Conservation (phyloP, 37 sponge, comb jelly and placozoan genomes). For the Geodia barretti region DNA sequence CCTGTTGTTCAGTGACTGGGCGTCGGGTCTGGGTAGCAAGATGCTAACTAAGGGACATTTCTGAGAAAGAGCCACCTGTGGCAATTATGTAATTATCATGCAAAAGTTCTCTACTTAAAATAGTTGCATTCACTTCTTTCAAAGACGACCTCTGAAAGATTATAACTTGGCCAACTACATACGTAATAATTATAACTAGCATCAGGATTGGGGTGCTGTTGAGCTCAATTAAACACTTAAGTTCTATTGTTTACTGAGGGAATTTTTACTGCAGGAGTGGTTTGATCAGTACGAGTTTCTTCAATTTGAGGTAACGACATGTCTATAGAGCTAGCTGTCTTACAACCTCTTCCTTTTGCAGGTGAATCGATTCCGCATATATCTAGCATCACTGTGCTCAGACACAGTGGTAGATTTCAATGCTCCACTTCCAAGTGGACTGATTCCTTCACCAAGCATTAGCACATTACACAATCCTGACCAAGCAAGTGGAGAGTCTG, state of each 20-base stretch:
- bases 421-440: conserved; percentile 69
- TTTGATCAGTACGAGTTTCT: conserved; percentile 82
- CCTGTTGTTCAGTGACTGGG: too few species aligned
- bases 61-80: not conserved
- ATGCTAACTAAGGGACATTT: not conserved
- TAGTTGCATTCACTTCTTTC: too few species aligned
- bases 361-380: conserved; percentile 67
- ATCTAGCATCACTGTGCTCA: conserved; percentile 45
- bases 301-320: conserved; percentile 76
- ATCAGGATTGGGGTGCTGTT: too few species aligned
- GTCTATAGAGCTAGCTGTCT: too few species aligned
- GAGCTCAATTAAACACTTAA: too few species aligned
- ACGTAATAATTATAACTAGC: too few species aligned
- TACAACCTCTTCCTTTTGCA: conserved; percentile 9
- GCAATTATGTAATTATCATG: not conserved
- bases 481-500: not conserved
- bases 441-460: conserved; percentile 77
- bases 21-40: too few species aligned
- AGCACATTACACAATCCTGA: conserved; percentile 48
- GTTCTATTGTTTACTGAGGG: too few species aligned
- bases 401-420: conserved; percentile 43
- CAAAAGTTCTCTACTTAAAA: too few species aligned
- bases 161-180: too few species aligned
- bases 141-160: too few species aligned
- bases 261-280: conserved; percentile 50